Percentiles rank a stretch among this genome's conserved stretches.
These are phyloP conservation scores for Motacilla alba DNA, from an alignment of 2,113 vertebrate genomes.

Conservation along the genomic window DNA sequence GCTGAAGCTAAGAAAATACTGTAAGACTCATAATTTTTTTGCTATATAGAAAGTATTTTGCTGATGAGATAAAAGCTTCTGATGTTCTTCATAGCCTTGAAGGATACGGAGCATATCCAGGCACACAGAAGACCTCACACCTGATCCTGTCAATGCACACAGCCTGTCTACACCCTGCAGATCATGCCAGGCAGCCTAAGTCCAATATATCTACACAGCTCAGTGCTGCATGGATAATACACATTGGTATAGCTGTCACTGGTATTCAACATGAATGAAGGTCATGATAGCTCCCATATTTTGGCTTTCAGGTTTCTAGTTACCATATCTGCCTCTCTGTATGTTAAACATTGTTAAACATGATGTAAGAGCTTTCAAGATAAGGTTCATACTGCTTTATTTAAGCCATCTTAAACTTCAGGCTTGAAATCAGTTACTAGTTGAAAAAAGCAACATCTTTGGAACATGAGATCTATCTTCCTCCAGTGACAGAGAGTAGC, in stretches of 20 bases:
- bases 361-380: not conserved
- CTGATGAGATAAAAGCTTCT: not conserved
- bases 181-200: not conserved
- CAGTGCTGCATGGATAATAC: fast-evolving
- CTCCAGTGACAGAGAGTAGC: not conserved
- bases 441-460: not conserved
- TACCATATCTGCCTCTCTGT: not conserved
- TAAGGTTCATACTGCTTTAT: not conserved
- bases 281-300: not conserved
- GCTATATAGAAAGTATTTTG: not conserved
- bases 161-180: not conserved
- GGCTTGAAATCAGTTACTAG: not conserved
- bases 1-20: not conserved
- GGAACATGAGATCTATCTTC: not conserved
- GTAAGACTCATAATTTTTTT: not conserved
- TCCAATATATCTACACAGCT: not conserved
- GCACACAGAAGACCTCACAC: not conserved
- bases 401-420: not conserved
- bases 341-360: not conserved
- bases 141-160: not conserved
- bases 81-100: not conserved
- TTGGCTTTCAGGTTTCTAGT: not conserved
- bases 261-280: not conserved
- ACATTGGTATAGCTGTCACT: not conserved
- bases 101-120: not conserved